Evolutionary conservation across 2,113 vertebrate species (phyloP), one percentile per base, ranked within the genome.

Genomic region (Campylorhamphus procurvoides): DNA sequence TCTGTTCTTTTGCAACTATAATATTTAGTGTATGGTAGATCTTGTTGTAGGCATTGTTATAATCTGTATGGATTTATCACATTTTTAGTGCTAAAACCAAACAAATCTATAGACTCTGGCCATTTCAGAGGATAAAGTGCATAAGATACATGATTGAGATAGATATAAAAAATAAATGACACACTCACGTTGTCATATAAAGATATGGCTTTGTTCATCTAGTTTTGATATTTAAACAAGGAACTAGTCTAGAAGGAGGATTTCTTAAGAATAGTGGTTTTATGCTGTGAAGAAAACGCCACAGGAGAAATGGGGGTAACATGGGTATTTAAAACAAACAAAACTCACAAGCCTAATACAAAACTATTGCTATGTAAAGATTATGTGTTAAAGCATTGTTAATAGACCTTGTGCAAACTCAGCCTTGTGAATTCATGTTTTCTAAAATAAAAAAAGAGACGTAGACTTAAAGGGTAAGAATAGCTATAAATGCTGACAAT

Each of bases 401-500:
- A 58, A 11, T 14, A 10, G 8, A n/a, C 28, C 44, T 64, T 47
- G 29, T 4, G 5, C 69, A 62, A 53, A 31, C 10, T 55, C 7
- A 44, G 25, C n/a, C 20, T 47, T 64, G 5, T 58, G 68, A 80
- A 74, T 84, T 85, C 33, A 25, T 46, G 13, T 64, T 63, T 87
- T 79, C 44, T 85, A 13, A 40, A 74, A 68, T 19, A 42, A 75
- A 78, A 68, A 79, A 60, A 37, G 31, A 77, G 31, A 63, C 18
- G 4, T 53, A 11, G 17, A 28, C 1, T 2, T 58, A 49, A 74
- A 60, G 12, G 2, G 14, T 75, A 44, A 75, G 22, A 87, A 71
- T 23, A 78, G 18, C 49, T 63, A 59, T 3, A 92, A 75, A 55
- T 2, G 10, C 9, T 56, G 60, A 52, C 0, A 0, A 16, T 29